Percentiles rank a stretch among this genome's conserved stretches.
These are phyloP conservation scores for Acholoe squamosa DNA, from an alignment of 2,888 invertebrate genomes.

Conservation along the genomic window DNA sequence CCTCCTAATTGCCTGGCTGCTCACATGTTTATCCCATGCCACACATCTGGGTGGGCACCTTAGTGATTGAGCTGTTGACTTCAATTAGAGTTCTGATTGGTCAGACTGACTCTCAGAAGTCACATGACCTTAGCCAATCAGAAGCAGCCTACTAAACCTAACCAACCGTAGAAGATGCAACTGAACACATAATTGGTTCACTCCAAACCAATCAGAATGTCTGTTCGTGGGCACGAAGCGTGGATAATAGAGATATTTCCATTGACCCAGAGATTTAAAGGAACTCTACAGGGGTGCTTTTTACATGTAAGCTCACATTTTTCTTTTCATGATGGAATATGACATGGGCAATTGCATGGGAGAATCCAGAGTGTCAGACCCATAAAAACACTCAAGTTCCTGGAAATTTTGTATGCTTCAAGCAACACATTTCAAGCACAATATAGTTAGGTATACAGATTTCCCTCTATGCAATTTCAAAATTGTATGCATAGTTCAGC, in stretches of 20 bases:
- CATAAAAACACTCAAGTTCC: no score
- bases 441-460: no score
- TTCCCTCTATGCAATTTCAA: no score
- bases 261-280: not conserved
- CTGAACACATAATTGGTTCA: slow-evolving; percentile 38
- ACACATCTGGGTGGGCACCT: not conserved
- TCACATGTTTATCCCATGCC: not conserved
- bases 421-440: no score
- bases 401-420: no score
- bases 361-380: no score
- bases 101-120: not conserved
- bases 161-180: slow-evolving; percentile 28
- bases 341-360: no score
- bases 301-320: no score
- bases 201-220: slow-evolving; percentile 46
- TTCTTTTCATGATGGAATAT: no score
- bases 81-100: slow-evolving; percentile 55
- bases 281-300: not conserved
- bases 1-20: no score
- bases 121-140: slow-evolving; percentile 38
- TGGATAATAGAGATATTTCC: slow-evolving; percentile 40
- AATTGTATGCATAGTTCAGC: no score
- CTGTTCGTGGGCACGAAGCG: not conserved
- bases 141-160: not conserved
- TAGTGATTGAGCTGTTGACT: slow-evolving; percentile 6